Percentiles rank a stretch among this genome's conserved stretches.
phyloP scores from a whole-genome alignment of 2,113 vertebrate species.

The Cyprinodon variegatus region DNA sequence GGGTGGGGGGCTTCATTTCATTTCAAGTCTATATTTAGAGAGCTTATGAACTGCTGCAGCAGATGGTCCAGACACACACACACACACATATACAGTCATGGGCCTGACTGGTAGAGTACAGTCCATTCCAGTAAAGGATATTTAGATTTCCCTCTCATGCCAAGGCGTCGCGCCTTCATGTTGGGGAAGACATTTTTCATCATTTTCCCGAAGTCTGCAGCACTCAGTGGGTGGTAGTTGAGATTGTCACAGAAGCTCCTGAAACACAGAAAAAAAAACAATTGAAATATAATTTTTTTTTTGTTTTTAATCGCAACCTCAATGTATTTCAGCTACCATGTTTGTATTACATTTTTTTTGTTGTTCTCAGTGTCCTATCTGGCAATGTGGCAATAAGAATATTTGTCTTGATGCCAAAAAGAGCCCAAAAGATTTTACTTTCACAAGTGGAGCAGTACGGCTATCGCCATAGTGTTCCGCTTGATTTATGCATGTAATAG shows the following conservation, averaged over 20 bases:
- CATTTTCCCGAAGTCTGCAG: conserved; percentile 98
- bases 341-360: no score
- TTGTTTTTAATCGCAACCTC: not conserved
- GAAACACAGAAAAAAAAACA: conserved; percentile 20
- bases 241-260: conserved; percentile 94
- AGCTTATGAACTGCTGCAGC: conserved; percentile 78
- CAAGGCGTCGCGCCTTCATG: conserved; percentile 98
- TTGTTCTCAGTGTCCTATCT: no score
- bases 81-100: conserved; percentile 23
- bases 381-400: no score
- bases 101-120: conserved; percentile 68
- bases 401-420: no score
- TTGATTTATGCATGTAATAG: no score
- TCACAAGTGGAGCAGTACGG: no score
- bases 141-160: conserved; percentile 99
- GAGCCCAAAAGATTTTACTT: no score
- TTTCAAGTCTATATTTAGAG: conserved; percentile 84
- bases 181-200: conserved; percentile 99
- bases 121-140: conserved; percentile 90
- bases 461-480: no score
- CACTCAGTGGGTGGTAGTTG: conserved; percentile 96
- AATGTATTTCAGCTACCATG: no score
- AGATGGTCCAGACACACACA: conserved; percentile 77
- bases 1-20: conserved; percentile 73
- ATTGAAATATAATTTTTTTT: not conserved